Conservation (phyloP, 2,113 vertebrate species). For the Salvelinus namaycush region DNA sequence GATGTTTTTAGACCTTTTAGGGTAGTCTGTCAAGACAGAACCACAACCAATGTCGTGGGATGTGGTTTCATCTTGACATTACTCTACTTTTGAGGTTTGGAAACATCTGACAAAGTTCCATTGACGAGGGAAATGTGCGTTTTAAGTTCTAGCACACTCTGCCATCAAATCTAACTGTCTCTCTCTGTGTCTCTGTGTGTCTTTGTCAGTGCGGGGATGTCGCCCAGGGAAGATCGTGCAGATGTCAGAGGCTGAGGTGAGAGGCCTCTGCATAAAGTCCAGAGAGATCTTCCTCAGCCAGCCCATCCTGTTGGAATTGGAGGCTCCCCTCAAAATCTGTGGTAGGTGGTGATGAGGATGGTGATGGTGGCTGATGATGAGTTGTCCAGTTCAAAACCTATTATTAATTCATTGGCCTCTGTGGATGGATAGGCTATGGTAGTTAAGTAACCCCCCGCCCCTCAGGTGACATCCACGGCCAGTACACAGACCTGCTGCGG, state of each 20-base stretch:
- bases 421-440: no score
- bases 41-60: no score
- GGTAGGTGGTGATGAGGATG: conserved; percentile 68
- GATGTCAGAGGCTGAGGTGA: conserved; percentile 95
- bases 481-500: conserved; percentile 83
- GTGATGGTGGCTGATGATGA: no score
- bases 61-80: no score
- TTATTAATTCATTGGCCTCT: no score
- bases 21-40: neutral
- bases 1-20: neutral
- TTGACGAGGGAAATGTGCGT: no score
- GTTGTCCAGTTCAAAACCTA: no score
- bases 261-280: conserved; percentile 94
- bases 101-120: no score
- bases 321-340: conserved; percentile 94
- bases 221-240: conserved; percentile 95
- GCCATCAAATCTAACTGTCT: neutral
- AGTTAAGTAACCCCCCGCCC: no score
- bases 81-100: no score
- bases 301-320: conserved; percentile 93
- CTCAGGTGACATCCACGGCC: conserved; percentile 71
- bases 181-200: conserved; percentile 18
- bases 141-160: no score
- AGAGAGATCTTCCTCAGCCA: conserved; percentile 96
- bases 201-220: conserved; percentile 87